Conservation (phyloP, 2,113 vertebrate species). For the Gymnarchus niloticus region DNA sequence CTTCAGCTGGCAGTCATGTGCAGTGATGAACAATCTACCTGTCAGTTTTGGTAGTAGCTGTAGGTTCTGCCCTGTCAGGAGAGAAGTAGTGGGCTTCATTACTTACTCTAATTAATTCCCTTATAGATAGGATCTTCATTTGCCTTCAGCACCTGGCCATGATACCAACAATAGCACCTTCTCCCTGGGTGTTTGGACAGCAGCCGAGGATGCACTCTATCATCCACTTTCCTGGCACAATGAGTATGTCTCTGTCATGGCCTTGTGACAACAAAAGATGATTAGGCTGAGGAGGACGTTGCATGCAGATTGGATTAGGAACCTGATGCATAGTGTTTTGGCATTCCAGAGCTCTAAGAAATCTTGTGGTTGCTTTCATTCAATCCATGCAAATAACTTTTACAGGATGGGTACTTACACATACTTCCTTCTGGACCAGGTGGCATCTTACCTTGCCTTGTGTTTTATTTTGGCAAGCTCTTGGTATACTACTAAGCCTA, state of each 20-base stretch:
- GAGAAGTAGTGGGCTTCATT: background rate
- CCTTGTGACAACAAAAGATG: background rate
- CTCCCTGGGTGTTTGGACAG: background rate
- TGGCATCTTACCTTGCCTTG: background rate
- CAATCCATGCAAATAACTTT: background rate
- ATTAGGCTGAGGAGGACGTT: background rate
- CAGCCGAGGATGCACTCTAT: background rate
- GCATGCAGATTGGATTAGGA: background rate
- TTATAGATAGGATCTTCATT: background rate
- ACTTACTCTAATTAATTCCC: background rate
- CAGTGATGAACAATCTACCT: background rate
- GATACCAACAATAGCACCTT: no score
- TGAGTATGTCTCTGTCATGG: background rate
- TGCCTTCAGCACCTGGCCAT: background rate
- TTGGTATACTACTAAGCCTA: background rate
- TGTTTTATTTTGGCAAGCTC: background rate
- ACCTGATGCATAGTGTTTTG: background rate
- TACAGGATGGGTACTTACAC: no score
- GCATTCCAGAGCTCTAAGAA: background rate
- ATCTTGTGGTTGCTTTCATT: background rate
- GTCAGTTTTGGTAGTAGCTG: background rate
- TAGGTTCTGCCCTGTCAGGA: background rate
- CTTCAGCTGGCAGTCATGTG: background rate
- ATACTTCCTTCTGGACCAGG: background rate
- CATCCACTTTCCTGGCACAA: background rate